Conservation (phyloP, 2,797 vertebrate species). For the Chelidonichthys spinosus region DNA sequence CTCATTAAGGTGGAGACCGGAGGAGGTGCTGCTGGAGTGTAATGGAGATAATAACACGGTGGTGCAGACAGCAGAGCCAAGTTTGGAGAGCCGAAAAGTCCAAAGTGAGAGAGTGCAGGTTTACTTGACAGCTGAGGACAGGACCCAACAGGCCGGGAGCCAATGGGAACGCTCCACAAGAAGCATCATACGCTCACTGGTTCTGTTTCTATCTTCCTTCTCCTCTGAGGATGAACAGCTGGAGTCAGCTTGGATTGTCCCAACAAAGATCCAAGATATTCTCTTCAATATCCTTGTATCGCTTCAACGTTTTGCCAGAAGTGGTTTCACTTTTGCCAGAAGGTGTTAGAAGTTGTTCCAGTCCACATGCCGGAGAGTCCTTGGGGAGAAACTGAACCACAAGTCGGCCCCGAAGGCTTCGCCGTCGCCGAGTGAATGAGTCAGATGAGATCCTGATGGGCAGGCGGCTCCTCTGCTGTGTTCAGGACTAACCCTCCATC, state of each 20-base stretch:
- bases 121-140: conserved; percentile 62
- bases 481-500: no score
- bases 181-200: no score
- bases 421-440: no score
- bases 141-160: conserved; percentile 74
- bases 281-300: no score
- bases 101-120: conserved; percentile 43
- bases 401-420: no score
- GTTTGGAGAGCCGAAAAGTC: conserved; percentile 59
- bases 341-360: no score
- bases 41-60: conserved; percentile 79
- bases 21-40: conserved; percentile 68
- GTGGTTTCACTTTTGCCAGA: no score
- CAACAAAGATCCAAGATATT: background rate
- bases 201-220: background rate
- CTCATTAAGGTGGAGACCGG: conserved; percentile 70
- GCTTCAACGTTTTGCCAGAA: no score
- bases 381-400: no score
- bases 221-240: background rate
- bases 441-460: no score
- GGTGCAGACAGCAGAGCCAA: conserved; percentile 59
- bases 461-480: no score
- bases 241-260: background rate
- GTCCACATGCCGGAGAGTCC: no score
- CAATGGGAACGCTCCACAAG: background rate